These are phyloP conservation scores for Dreissena rostriformis DNA, from an alignment of 1,140 invertebrate genomes.

Conservation along the genomic window DNA sequence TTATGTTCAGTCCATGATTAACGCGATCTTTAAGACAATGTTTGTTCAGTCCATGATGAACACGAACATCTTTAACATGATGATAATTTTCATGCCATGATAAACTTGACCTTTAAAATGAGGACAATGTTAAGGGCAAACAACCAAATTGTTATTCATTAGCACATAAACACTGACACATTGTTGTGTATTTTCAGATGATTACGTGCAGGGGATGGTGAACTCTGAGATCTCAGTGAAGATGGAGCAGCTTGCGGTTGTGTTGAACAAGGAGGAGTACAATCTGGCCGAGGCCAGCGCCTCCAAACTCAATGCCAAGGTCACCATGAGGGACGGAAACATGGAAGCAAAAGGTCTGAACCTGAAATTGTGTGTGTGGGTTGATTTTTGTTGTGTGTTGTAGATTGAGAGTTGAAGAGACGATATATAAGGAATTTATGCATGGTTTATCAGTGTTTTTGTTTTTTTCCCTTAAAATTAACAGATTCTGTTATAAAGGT, in stretches of 20 bases:
- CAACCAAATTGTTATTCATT: no score
- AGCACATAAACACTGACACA: not conserved
- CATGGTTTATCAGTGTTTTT: not conserved
- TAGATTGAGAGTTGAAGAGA: not conserved
- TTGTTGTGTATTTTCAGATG: slow-evolving; percentile 39
- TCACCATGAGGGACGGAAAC: slow-evolving; percentile 79
- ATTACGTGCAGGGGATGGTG: slow-evolving; percentile 60
- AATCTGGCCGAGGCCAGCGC: slow-evolving; percentile 91
- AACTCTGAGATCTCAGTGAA: slow-evolving; percentile 85
- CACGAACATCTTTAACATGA: no score
- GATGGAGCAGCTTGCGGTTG: slow-evolving; percentile 90
- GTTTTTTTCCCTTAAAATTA: no score
- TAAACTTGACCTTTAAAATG: no score
- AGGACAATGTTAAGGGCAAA: no score
- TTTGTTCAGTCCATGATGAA: no score
- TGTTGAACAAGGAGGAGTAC: slow-evolving; percentile 88
- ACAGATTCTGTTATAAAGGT: not conserved
- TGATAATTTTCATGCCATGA: no score
- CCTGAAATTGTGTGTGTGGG: not conserved
- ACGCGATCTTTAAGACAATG: no score
- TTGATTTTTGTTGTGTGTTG: not conserved
- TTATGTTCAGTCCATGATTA: no score
- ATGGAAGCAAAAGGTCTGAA: slow-evolving; percentile 73
- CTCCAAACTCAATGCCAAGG: slow-evolving; percentile 84
- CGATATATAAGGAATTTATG: not conserved